Evolutionary conservation across 2,797 vertebrate genomes (phyloP).

Genomic region (Hypotaenidia okinawae): DNA sequence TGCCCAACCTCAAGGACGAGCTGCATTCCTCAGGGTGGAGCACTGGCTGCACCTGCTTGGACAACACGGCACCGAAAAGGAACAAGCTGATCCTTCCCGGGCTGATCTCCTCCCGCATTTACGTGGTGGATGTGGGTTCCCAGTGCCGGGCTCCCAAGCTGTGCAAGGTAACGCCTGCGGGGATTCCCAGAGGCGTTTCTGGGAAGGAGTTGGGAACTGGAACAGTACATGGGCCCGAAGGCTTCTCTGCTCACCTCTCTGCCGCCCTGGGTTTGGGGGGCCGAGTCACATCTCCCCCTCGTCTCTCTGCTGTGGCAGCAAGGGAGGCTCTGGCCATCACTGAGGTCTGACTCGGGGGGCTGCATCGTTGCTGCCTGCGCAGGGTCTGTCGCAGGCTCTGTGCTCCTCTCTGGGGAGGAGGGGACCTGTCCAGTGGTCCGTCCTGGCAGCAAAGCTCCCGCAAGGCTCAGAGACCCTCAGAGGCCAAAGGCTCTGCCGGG

Average conservation of each 20-base stretch:
- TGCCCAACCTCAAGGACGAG: constrained; percentile 91
- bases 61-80: constrained; percentile 76
- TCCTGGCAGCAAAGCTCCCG: too few relatives aligned
- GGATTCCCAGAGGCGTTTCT: background rate
- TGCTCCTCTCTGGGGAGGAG: too few relatives aligned
- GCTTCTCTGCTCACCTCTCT: background rate
- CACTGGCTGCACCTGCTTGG: constrained; percentile 87
- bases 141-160: constrained; percentile 76
- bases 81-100: constrained; percentile 87
- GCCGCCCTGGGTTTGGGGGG: background rate
- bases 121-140: too few relatives aligned
- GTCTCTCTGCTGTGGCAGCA: background rate
- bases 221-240: background rate
- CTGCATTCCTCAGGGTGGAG: constrained; percentile 93
- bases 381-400: too few relatives aligned
- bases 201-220: background rate
- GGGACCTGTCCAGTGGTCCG: too few relatives aligned
- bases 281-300: background rate
- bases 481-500: too few relatives aligned
- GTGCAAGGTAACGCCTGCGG: constrained; percentile 81
- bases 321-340: background rate
- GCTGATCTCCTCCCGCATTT: constrained; percentile 83
- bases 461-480: fast-evolving
- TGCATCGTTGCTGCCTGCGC: too few relatives aligned
- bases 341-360: background rate